Percentiles rank a stretch among this genome's conserved stretches.
These are phyloP conservation scores for Oryctes rhinoceros DNA, from an alignment of 1,140 invertebrate genomes.

Conservation along the genomic window DNA sequence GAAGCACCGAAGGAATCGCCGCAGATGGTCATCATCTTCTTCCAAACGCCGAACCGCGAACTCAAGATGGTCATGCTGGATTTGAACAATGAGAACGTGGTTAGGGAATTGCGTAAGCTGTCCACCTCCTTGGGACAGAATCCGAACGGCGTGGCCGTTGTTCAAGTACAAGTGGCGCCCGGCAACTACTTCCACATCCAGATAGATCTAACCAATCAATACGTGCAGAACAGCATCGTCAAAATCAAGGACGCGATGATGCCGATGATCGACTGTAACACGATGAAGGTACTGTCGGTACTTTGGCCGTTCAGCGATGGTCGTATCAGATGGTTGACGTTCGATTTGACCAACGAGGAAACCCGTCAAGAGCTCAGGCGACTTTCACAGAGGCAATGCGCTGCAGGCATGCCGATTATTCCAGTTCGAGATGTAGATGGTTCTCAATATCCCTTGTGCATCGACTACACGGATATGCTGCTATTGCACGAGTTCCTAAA, in stretches of 20 bases:
- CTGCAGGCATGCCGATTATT: not conserved
- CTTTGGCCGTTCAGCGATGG: not conserved
- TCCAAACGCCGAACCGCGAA: too few relatives aligned
- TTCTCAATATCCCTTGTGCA: not conserved
- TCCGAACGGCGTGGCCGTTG: not conserved
- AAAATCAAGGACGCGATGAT: not conserved
- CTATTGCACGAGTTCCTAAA: not conserved
- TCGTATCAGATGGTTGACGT: not conserved
- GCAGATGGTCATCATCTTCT: too few relatives aligned
- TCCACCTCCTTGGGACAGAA: not conserved
- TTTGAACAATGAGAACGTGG: not conserved
- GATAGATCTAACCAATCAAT: not conserved
- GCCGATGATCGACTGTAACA: not conserved
- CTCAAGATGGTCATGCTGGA: not conserved
- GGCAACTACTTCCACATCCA: not conserved
- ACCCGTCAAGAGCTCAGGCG: not conserved
- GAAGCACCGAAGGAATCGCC: too few relatives aligned
- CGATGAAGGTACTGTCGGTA: not conserved
- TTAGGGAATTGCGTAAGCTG: not conserved
- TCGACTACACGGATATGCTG: not conserved
- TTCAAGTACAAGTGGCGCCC: not conserved
- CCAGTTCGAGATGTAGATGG: not conserved
- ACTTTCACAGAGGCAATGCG: not conserved
- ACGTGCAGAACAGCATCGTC: not conserved
- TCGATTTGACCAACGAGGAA: not conserved